Evolutionary conservation across 2,113 vertebrate genomes (phyloP).

Genomic region (Corythaixoides concolor): DNA sequence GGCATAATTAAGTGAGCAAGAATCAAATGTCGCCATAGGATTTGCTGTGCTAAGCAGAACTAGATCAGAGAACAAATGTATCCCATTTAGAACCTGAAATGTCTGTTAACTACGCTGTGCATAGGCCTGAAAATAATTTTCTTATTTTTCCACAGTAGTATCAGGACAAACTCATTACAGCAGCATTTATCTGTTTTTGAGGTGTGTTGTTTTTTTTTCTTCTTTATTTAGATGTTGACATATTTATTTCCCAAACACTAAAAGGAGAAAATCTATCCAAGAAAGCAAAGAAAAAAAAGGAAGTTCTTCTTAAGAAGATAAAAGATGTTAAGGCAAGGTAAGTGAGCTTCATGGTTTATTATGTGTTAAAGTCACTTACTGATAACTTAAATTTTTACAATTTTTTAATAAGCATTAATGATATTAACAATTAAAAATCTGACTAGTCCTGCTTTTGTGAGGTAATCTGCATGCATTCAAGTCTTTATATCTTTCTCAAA

Average conservation of each 20-base stretch:
- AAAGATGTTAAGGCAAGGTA: constrained; percentile 86
- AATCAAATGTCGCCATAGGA: constrained; percentile 66
- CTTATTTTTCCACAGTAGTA: constrained; percentile 31
- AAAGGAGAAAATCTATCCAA: constrained; percentile 92
- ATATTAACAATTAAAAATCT: neutral
- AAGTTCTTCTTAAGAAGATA: constrained; percentile 87
- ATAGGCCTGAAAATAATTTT: constrained; percentile 60
- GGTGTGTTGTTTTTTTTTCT: constrained; percentile 32
- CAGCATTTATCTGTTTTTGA: constrained; percentile 50
- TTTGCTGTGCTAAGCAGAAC: constrained; percentile 76
- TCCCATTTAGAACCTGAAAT: constrained; percentile 69
- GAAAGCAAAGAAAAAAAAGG: constrained; percentile 90
- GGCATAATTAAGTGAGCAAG: constrained; percentile 59
- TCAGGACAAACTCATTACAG: constrained; percentile 38
- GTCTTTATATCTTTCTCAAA: neutral
- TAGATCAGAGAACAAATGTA: constrained; percentile 67
- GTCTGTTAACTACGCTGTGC: constrained; percentile 34
- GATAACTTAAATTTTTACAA: neutral
- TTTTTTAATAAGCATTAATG: neutral
- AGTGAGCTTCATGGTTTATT: constrained; percentile 34
- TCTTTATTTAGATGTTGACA: constrained; percentile 84
- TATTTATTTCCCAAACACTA: constrained; percentile 82
- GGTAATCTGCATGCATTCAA: neutral
- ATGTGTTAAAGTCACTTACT: neutral
- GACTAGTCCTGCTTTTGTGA: neutral